Conservation (phyloP, 2,113 vertebrate genomes). For the Vulpes ferrilata region DNA sequence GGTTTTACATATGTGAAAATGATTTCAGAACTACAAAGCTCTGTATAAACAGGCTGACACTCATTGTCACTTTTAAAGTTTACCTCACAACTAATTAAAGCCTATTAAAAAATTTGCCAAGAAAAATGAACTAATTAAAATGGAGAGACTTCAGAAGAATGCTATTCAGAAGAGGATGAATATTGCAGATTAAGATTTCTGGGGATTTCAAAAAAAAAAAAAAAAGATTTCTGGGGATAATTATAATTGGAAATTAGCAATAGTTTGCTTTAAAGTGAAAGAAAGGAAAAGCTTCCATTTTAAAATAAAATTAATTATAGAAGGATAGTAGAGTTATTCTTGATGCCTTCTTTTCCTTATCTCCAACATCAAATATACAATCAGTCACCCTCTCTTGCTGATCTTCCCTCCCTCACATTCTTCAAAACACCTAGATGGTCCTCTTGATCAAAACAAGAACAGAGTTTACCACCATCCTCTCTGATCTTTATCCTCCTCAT, state of each 20-base stretch:
- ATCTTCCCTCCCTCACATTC: too few species aligned
- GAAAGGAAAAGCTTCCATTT: background rate
- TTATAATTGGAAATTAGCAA: background rate
- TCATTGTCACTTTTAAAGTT: background rate
- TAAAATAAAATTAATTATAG: background rate
- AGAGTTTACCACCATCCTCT: background rate
- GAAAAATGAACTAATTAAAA: constrained; percentile 19
- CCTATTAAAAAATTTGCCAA: background rate
- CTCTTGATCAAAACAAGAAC: background rate
- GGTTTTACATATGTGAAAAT: background rate
- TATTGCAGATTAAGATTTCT: background rate
- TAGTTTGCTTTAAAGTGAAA: background rate
- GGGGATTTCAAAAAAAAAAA: too few species aligned
- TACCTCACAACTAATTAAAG: background rate
- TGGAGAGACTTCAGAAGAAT: background rate
- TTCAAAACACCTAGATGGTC: too few species aligned
- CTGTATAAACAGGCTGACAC: background rate
- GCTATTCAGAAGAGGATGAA: background rate
- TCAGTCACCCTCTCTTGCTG: background rate
- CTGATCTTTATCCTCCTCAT: background rate
- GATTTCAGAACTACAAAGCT: background rate
- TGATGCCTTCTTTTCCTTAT: too few species aligned
- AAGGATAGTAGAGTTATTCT: background rate
- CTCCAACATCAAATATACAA: too few species aligned
- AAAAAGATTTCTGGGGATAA: background rate